Evolutionary conservation across 2,797 vertebrate genomes (phyloP).

Genomic region (Manis pentadactyla): DNA sequence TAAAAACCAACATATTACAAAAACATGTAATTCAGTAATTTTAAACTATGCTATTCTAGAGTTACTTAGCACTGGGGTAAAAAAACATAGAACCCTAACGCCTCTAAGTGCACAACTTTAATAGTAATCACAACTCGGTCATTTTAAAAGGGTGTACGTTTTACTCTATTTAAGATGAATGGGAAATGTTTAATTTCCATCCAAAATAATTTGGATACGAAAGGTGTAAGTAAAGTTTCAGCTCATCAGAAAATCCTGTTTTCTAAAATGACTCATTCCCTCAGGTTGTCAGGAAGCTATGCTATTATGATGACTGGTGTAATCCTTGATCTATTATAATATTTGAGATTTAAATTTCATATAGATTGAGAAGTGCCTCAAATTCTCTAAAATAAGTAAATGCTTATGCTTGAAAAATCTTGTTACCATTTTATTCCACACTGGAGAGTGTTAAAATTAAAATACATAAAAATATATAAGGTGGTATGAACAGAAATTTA

Average conservation of each 20-base stretch:
- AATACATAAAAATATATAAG: background rate
- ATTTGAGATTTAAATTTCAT: background rate
- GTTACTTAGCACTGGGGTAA: background rate
- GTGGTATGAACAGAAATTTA: background rate
- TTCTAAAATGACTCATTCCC: slow-evolving; percentile 7
- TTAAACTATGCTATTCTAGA: background rate
- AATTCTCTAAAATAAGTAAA: background rate
- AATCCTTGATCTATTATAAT: background rate
- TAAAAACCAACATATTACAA: background rate
- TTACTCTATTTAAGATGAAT: background rate
- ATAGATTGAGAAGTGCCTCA: background rate
- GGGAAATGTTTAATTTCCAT: slow-evolving; percentile 12
- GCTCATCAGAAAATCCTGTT: background rate
- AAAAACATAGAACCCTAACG: background rate
- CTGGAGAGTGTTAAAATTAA: background rate
- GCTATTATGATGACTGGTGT: background rate
- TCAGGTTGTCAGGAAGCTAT: background rate
- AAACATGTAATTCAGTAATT: background rate
- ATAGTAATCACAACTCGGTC: background rate
- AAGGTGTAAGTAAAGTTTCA: background rate
- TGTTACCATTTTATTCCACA: background rate
- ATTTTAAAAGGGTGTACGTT: background rate
- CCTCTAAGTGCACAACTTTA: background rate
- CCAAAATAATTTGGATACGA: background rate
- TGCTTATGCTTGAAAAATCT: background rate